Percentiles rank a stretch among this genome's conserved stretches.
phyloP scores from a whole-genome alignment of 1,140 invertebrate species.

The Microplitis mediator region DNA sequence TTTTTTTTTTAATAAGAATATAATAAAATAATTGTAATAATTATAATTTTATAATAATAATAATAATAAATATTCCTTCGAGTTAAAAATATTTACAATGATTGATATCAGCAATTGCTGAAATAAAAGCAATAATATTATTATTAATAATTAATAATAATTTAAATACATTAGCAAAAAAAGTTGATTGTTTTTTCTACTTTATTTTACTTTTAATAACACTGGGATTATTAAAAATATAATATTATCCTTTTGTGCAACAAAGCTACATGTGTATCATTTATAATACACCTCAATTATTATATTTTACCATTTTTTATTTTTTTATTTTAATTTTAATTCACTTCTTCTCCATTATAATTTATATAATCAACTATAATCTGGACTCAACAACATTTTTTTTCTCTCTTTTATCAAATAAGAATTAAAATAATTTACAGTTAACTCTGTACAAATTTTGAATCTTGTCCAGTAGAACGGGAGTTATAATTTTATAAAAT shows the following conservation, averaged over 20 bases:
- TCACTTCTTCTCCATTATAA: slow-evolving; percentile 25
- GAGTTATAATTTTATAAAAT: neutral
- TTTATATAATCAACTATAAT: slow-evolving; percentile 48
- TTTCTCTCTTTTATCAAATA: slow-evolving; percentile 29
- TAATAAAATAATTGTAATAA: slow-evolving; percentile 35
- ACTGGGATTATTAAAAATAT: slow-evolving; percentile 61
- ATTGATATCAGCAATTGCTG: slow-evolving; percentile 26
- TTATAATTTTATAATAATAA: slow-evolving; percentile 33
- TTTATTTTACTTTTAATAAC: slow-evolving; percentile 51
- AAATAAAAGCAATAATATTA: slow-evolving; percentile 34
- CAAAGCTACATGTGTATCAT: slow-evolving; percentile 37
- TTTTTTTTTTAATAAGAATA: too few species aligned
- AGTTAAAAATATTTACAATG: slow-evolving; percentile 40
- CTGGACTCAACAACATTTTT: slow-evolving; percentile 41
- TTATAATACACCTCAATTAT: too few species aligned
- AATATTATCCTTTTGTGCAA: slow-evolving; percentile 57
- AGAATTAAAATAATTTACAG: slow-evolving; percentile 52
- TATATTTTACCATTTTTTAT: neutral
- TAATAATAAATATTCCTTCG: slow-evolving; percentile 36
- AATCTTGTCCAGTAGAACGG: neutral
- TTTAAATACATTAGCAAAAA: slow-evolving; percentile 47
- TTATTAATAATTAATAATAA: slow-evolving; percentile 34
- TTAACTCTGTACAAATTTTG: slow-evolving; percentile 49
- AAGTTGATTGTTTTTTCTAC: slow-evolving; percentile 41
- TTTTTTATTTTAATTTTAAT: neutral